Evolutionary conservation across 2,797 vertebrate genomes (phyloP).

Genomic region (Gorsachius magnificus): DNA sequence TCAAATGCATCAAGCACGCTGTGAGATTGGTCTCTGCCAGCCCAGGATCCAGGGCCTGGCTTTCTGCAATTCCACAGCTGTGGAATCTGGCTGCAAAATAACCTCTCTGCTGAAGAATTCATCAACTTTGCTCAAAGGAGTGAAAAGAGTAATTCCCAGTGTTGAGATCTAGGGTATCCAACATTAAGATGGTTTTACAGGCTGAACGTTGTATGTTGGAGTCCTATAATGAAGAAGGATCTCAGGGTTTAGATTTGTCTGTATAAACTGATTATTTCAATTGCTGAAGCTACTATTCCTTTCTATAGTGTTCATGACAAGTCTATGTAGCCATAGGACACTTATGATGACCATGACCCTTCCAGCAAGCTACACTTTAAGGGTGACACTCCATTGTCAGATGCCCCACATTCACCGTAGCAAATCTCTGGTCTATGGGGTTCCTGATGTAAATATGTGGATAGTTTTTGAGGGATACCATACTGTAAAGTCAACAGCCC

Average conservation of each 20-base stretch:
- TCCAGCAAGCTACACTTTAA: neutral
- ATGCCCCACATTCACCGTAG: neutral
- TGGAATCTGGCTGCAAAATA: conserved; percentile 57
- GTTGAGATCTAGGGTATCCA: neutral
- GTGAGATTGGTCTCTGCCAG: conserved; percentile 45
- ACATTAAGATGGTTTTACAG: neutral
- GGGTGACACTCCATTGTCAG: neutral
- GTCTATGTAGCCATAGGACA: neutral
- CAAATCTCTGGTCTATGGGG: neutral
- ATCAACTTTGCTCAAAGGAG: conserved; percentile 5
- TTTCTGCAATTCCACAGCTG: conserved; percentile 66
- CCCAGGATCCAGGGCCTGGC: conserved; percentile 53
- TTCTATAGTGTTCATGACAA: neutral
- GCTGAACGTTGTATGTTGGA: neutral
- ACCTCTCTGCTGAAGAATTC: conserved; percentile 37
- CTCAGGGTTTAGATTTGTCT: neutral
- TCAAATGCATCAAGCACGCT: conserved; percentile 27
- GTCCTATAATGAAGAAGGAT: neutral
- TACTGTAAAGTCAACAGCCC: neutral
- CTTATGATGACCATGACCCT: neutral
- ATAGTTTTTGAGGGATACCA: neutral
- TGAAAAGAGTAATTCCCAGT: conserved; percentile 4
- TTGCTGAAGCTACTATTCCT: neutral
- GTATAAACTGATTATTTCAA: neutral
- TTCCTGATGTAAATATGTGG: neutral